Conservation (phyloP, 2,888 invertebrate species). For the Eubasilissa splendida region DNA sequence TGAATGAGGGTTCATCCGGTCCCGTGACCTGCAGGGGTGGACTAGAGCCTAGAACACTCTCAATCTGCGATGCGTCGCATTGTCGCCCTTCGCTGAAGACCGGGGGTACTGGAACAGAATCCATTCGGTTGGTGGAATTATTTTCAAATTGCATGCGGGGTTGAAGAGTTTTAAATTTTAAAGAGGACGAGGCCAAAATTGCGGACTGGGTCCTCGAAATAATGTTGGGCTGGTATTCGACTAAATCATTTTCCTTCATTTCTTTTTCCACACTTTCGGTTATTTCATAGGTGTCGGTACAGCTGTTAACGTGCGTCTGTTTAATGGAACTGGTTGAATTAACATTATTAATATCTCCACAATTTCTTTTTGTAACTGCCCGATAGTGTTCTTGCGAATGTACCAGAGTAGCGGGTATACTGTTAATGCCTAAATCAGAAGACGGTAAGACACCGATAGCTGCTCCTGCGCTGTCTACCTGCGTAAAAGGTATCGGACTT, state of each 20-base stretch:
- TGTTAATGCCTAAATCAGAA: neutral
- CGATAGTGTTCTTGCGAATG: too few species aligned
- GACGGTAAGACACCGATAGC: neutral
- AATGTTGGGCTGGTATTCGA: slow-evolving; percentile 3
- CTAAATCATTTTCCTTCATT: slow-evolving; percentile 57
- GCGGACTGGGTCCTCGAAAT: neutral
- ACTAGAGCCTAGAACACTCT: neutral
- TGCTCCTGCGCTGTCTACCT: neutral
- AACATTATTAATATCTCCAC: neutral
- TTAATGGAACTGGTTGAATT: neutral
- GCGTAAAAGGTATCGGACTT: slow-evolving; percentile 42
- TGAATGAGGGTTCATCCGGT: slow-evolving; percentile 3
- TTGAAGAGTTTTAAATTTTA: neutral
- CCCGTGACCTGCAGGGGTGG: slow-evolving; percentile 14
- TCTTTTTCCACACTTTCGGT: slow-evolving; percentile 69
- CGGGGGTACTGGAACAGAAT: neutral
- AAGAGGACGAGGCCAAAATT: slow-evolving; percentile 4
- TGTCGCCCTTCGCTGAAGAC: neutral
- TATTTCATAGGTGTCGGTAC: slow-evolving; percentile 64
- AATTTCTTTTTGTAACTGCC: too few species aligned
- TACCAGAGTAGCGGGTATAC: neutral
- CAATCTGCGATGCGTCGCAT: neutral
- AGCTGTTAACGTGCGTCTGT: neutral
- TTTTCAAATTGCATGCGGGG: neutral
- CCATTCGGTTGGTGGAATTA: neutral